A percentile compares a stretch with the other conserved stretches of the same genome.
phyloP scores from a whole-genome alignment of 2,113 vertebrate species.

The Pteronura brasiliensis region DNA sequence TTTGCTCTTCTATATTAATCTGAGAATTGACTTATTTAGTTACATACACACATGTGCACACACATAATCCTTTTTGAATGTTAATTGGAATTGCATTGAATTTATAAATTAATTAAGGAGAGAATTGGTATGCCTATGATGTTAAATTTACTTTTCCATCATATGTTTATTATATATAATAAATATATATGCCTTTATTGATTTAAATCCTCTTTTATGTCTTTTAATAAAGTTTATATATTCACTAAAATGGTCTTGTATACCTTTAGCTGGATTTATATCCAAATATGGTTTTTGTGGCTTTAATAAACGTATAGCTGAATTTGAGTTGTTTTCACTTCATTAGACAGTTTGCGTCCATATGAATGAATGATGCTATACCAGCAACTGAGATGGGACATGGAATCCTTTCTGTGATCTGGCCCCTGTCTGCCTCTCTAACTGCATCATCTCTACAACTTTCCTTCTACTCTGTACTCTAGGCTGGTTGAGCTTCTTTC shows the following conservation, averaged over 20 bases:
- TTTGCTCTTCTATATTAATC: background rate
- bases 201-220: background rate
- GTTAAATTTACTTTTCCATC: background rate
- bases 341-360: background rate
- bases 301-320: background rate
- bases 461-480: background rate
- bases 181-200: background rate
- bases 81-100: background rate
- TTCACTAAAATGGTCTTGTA: background rate
- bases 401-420: background rate
- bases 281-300: background rate
- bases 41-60: background rate
- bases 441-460: background rate
- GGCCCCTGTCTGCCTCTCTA: background rate
- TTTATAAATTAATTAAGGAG: background rate
- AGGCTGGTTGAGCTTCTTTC: background rate
- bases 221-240: background rate
- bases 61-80: background rate
- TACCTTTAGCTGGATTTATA: background rate
- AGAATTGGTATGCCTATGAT: background rate
- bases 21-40: background rate
- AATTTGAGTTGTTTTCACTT: background rate
- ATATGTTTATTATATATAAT: too few species aligned
- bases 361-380: background rate
- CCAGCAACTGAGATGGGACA: background rate